Base-by-base conservation (phyloP, 2,888 invertebrate species). In the Leistus spinibarbis region DNA sequence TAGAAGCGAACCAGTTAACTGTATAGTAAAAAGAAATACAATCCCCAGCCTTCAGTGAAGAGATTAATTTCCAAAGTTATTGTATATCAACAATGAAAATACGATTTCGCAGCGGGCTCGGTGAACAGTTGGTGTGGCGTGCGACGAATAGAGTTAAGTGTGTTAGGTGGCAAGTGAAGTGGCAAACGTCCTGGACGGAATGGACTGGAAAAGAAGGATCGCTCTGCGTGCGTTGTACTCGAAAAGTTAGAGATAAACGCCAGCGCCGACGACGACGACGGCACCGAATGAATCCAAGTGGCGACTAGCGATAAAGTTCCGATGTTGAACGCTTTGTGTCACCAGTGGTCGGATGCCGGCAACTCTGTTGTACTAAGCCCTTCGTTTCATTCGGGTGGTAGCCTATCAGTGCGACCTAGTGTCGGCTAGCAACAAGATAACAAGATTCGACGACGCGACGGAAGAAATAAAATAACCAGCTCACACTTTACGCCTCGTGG, bases 141-240 rank as follows among this genome's bases (percentile, higher is more conserved):
- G 56, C 16, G 60, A 60, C 60, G 60, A 60, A 22, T 40, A 40
- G 40, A 40, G 40, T 40, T 63, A 27, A 68, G 54, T 54, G 68
- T 40, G 67, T 68, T 68, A 68, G 64, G 68, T 22, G 56, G 54
- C 68, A 68, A 68, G 68, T 68, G 68, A 54, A 68, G 68, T 68
- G 68, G 54, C 54, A 54, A 68, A 68, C 68, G 54, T 70, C 75
- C 77, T 78, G 79, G 79, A 79, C 78, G 79, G 80, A 81, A 81
- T 81, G 80, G 79, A 79, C 79, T 79, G 79, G 80, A 80, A 80
- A 78, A 77, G 78, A 79, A 77, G 78, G 77, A 78, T 76, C 78
- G 68, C 77, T 70, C 65, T 54, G 78, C 76, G 78, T 77, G 77
- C 78, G 77, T 71, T 78, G 76, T 76, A 77, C 70, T 72, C 77